phyloP scores from a whole-genome alignment of 1,140 invertebrate genomes.

The Spodoptera frugiperda region DNA sequence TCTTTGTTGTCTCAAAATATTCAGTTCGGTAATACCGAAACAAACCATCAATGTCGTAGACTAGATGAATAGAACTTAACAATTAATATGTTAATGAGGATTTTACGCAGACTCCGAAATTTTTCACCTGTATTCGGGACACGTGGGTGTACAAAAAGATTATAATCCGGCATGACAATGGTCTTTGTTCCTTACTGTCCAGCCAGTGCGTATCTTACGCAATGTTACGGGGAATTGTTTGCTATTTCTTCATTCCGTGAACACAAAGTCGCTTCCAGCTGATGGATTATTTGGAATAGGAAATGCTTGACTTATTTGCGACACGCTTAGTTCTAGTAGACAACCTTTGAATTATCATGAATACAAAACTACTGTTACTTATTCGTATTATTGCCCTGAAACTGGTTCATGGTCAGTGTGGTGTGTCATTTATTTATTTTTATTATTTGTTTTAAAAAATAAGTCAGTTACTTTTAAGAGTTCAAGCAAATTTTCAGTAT shows the following conservation, averaged over 20 bases:
- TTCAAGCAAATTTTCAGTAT: no score
- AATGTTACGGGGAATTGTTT: constrained; percentile 63
- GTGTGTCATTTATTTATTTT: neutral
- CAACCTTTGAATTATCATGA: constrained; percentile 1
- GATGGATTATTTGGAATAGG: constrained; percentile 6
- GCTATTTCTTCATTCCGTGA: constrained; percentile 51
- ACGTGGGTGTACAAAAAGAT: constrained; percentile 71
- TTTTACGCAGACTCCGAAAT: constrained; percentile 69
- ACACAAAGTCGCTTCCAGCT: constrained; percentile 29
- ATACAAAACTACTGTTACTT: neutral
- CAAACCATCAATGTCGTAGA: constrained; percentile 84
- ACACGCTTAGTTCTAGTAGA: neutral
- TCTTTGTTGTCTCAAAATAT: constrained; percentile 79
- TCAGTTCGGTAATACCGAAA: constrained; percentile 82
- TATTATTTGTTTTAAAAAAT: no score
- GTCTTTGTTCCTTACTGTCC: constrained; percentile 63
- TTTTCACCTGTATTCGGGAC: constrained; percentile 74
- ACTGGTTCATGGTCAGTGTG: neutral
- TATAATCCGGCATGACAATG: constrained; percentile 68
- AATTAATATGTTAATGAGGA: constrained; percentile 83
- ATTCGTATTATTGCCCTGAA: neutral
- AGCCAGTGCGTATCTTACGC: constrained; percentile 65
- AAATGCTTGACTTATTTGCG: constrained; percentile 30
- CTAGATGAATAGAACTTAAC: constrained; percentile 77
- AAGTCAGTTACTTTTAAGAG: no score